A percentile compares a stretch with the other conserved stretches of the same genome.
Conservation (phyloP, 2,888 invertebrate genomes). For the Tinea semifulvella region DNA sequence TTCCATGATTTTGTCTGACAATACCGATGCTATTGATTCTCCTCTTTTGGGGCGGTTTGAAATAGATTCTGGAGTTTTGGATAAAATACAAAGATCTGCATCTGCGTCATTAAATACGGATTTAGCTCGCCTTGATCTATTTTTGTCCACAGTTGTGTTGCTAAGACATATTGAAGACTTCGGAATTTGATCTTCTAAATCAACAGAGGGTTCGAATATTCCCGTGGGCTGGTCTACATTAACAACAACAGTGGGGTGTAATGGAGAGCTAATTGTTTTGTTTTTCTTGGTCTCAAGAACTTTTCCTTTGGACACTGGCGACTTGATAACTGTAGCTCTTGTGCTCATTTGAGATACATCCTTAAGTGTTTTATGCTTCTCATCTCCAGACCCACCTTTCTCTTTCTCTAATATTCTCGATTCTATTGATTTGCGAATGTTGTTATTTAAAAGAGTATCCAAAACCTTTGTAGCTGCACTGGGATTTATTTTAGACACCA, state of each 20-base stretch:
- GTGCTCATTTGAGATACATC: constrained; percentile 45
- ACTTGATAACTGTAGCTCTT: constrained; percentile 66
- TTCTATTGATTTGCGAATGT: constrained; percentile 60
- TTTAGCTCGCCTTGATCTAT: constrained; percentile 35
- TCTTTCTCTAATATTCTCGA: constrained; percentile 57
- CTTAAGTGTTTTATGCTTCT: constrained; percentile 38
- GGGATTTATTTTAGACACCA: constrained; percentile 69
- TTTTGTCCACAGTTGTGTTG: constrained; percentile 43
- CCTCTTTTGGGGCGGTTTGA: constrained; percentile 49
- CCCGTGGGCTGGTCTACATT: constrained; percentile 70
- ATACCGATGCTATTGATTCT: constrained; percentile 55
- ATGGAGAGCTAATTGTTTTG: constrained; percentile 35
- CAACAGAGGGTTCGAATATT: constrained; percentile 74
- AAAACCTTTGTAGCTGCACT: constrained; percentile 61
- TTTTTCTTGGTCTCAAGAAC: constrained; percentile 54
- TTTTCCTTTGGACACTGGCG: constrained; percentile 61
- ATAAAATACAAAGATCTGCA: constrained; percentile 47
- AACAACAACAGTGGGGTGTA: constrained; percentile 40
- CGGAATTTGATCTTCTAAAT: constrained; percentile 73
- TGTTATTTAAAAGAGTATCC: constrained; percentile 58
- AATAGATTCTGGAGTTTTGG: constrained; percentile 47
- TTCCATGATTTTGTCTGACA: constrained; percentile 60
- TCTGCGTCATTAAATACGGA: constrained; percentile 39
- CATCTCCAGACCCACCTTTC: constrained; percentile 40
- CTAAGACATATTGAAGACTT: constrained; percentile 62